Evolutionary conservation across 2,113 vertebrate species (phyloP).

Genomic region (Poecile atricapillus): DNA sequence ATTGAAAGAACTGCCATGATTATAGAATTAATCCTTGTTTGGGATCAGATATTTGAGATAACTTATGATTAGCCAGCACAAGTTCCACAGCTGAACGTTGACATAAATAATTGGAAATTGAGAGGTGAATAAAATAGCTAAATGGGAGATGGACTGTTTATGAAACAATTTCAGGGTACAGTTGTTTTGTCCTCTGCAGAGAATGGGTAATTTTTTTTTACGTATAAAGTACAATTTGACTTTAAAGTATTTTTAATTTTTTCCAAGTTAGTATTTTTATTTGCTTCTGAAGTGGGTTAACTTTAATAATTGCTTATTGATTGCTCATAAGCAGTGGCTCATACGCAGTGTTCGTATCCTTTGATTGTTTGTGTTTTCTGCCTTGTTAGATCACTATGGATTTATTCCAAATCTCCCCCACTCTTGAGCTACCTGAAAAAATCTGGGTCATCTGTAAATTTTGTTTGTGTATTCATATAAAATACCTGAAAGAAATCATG

Average conservation of each 20-base stretch:
- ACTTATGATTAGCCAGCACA: neutral
- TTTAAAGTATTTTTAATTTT: neutral
- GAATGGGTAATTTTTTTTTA: neutral
- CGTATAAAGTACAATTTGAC: neutral
- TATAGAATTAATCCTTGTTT: neutral
- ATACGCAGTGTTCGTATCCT: neutral
- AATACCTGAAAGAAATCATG: neutral
- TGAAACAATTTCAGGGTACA: neutral
- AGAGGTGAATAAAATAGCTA: neutral
- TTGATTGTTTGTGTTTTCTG: neutral
- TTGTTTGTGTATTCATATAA: neutral
- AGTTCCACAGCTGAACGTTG: neutral
- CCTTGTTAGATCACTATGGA: neutral
- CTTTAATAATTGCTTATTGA: neutral
- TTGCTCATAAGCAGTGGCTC: neutral
- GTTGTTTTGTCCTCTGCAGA: neutral
- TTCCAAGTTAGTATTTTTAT: neutral
- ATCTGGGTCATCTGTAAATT: neutral
- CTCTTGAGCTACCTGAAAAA: neutral
- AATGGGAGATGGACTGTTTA: neutral
- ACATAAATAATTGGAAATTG: neutral
- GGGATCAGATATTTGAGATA: neutral
- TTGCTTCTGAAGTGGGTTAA: neutral
- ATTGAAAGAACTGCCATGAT: neutral
- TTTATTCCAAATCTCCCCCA: neutral